A percentile compares a stretch with the other conserved stretches of the same genome.
These are phyloP conservation scores for Tyrophagus putrescentiae DNA, from an alignment of 1,140 invertebrate genomes.

Conservation along the genomic window DNA sequence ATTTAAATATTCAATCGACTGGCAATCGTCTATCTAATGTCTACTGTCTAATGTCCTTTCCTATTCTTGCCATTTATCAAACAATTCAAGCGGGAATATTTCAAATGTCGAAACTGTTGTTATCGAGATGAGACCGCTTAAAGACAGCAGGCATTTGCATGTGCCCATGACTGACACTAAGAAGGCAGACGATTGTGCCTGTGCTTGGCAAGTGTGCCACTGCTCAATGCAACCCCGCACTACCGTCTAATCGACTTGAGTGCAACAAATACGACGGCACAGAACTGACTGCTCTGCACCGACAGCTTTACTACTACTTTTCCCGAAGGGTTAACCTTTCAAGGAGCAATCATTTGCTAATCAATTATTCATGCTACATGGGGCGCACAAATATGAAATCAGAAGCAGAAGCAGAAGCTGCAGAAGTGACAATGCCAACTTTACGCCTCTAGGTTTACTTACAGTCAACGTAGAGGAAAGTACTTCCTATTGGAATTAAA, in stretches of 20 bases:
- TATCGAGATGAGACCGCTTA: neutral
- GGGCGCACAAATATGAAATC: neutral
- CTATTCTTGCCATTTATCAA: neutral
- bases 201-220: neutral
- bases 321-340: conserved; percentile 14
- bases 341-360: neutral
- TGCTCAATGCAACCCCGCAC: neutral
- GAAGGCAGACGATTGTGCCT: neutral
- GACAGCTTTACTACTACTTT: neutral
- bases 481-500: conserved; percentile 5
- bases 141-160: too few relatives aligned
- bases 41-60: neutral
- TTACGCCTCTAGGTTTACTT: neutral
- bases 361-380: neutral
- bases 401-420: neutral
- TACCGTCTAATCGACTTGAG: conserved; percentile 8
- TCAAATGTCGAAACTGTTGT: neutral
- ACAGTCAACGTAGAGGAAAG: conserved; percentile 11
- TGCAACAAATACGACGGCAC: neutral
- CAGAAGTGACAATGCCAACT: neutral
- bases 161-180: too few relatives aligned
- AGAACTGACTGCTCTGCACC: neutral
- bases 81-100: conserved; percentile 9
- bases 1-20: neutral
- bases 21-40: neutral